Evolutionary conservation across 2,113 vertebrate genomes (phyloP).

Genomic region (Hipposideros armiger): DNA sequence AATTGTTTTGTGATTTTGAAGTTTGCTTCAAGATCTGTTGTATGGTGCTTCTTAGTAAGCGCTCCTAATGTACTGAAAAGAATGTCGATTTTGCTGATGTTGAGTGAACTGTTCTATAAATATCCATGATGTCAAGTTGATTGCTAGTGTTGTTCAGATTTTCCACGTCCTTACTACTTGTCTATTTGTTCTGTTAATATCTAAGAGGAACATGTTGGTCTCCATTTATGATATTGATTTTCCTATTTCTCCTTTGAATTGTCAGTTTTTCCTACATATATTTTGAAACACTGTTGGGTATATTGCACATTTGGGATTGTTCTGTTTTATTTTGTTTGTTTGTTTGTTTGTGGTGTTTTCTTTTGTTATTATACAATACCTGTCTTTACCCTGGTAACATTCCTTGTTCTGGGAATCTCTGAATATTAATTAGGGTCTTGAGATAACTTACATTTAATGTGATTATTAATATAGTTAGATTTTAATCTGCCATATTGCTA

Average conservation of each 20-base stretch:
- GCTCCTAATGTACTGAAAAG: not conserved
- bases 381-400: not conserved
- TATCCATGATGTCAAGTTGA: not conserved
- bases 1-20: not conserved
- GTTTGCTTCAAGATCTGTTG: not conserved
- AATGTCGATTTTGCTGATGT: not conserved
- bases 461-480: no score
- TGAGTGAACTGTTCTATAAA: not conserved
- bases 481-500: no score
- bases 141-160: not conserved
- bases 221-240: not conserved
- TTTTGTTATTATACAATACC: not conserved
- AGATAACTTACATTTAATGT: no score
- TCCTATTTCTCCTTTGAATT: not conserved
- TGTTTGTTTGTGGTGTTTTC: not conserved
- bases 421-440: no score
- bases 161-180: not conserved
- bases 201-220: not conserved
- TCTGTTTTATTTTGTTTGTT: not conserved
- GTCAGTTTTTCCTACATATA: not conserved
- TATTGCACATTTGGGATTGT: not conserved
- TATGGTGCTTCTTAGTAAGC: not conserved
- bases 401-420: no score
- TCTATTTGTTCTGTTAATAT: not conserved
- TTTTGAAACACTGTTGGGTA: not conserved